Evolutionary conservation across 2,113 vertebrate species (phyloP).

Genomic region (Neogale vison): DNA sequence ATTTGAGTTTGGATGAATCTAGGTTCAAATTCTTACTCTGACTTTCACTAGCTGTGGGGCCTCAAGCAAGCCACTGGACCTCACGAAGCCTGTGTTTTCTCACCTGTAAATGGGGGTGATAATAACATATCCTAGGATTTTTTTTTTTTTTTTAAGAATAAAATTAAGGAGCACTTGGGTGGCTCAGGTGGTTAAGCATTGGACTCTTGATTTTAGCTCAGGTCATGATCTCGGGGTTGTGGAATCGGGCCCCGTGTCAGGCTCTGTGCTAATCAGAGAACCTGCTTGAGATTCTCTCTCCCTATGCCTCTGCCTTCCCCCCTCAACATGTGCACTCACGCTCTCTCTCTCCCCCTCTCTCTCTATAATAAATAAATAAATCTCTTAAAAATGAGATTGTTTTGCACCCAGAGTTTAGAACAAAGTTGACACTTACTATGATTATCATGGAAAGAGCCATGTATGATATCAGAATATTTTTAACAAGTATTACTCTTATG

Average conservation of each 20-base stretch:
- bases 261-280: background rate
- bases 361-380: background rate
- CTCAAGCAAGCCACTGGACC: background rate
- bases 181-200: background rate
- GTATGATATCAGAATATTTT: background rate
- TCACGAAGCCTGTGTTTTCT: background rate
- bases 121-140: background rate
- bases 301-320: background rate
- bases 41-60: background rate
- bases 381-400: background rate
- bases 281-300: background rate
- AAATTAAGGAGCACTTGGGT: background rate
- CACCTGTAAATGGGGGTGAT: background rate
- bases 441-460: background rate
- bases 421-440: background rate
- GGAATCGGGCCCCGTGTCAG: background rate
- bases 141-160: background rate
- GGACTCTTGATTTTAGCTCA: background rate
- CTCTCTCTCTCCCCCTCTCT: too few species aligned
- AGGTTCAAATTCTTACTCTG: background rate
- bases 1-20: background rate
- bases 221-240: background rate
- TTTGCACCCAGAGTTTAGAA: background rate
- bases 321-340: too few species aligned
- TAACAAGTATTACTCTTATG: background rate